These are phyloP conservation scores for Acanthacorydalis orientalis DNA, from an alignment of 2,888 invertebrate genomes.

Conservation along the genomic window DNA sequence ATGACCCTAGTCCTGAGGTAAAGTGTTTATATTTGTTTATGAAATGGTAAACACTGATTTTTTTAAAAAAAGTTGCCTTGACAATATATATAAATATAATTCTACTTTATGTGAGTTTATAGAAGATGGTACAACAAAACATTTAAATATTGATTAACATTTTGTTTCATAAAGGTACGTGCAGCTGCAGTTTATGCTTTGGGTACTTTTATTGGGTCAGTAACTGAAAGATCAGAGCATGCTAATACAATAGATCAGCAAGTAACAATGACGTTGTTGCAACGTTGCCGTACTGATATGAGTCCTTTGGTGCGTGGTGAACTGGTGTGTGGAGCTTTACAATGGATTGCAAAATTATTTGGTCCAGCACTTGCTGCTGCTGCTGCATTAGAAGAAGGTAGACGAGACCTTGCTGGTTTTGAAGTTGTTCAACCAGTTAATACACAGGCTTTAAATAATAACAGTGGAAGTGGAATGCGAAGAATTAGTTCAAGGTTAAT, in stretches of 20 bases:
- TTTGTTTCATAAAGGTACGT: slow-evolving; percentile 23
- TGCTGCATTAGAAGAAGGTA: slow-evolving; percentile 41
- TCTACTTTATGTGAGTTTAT: not conserved
- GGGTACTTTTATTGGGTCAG: slow-evolving; percentile 82
- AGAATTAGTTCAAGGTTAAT: slow-evolving; percentile 21
- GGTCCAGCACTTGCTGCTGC: slow-evolving; percentile 77
- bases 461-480: slow-evolving; percentile 23
- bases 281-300: slow-evolving; percentile 40
- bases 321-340: slow-evolving; percentile 61
- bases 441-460: slow-evolving; percentile 1
- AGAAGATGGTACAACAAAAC: not conserved
- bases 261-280: slow-evolving; percentile 71
- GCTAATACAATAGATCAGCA: slow-evolving; percentile 88
- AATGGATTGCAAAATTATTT: slow-evolving; percentile 73
- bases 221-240: slow-evolving; percentile 73
- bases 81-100: slow-evolving; percentile 6
- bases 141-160: slow-evolving; percentile 1
- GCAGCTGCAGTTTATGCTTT: slow-evolving; percentile 90
- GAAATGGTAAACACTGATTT: no score
- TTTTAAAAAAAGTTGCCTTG: no score
- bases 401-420: slow-evolving; percentile 22
- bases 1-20: slow-evolving; percentile 76
- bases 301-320: slow-evolving; percentile 77
- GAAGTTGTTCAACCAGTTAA: slow-evolving; percentile 3
- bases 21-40: no score